These are phyloP conservation scores for Peromyscus aztecus DNA, from an alignment of 2,797 vertebrate species.

Conservation along the genomic window DNA sequence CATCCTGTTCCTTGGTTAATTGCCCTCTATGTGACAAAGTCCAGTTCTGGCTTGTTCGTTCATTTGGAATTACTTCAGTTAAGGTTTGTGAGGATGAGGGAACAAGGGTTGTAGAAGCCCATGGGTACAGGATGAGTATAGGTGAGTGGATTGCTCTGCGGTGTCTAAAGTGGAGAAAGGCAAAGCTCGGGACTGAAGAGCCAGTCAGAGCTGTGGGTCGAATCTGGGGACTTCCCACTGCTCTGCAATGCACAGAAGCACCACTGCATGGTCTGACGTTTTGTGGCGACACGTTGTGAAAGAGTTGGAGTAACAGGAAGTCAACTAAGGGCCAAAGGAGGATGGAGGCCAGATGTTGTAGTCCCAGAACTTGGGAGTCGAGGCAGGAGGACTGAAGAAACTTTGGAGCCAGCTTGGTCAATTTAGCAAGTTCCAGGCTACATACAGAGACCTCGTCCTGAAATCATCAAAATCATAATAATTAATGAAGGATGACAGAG, in stretches of 20 bases:
- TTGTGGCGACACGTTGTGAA: neutral
- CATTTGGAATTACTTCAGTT: conserved; percentile 16
- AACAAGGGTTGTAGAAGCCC: neutral
- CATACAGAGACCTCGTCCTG: neutral
- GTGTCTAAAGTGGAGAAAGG: neutral
- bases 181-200: neutral
- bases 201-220: neutral
- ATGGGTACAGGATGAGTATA: neutral
- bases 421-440: neutral
- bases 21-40: conserved; percentile 34
- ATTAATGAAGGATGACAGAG: neutral
- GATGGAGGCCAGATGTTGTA: neutral
- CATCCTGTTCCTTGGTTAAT: conserved; percentile 36
- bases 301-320: neutral
- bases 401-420: neutral
- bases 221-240: neutral
- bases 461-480: neutral
- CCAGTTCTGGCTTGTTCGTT: conserved; percentile 27
- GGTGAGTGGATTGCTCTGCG: neutral
- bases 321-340: neutral
- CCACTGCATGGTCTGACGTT: neutral
- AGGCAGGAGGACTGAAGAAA: neutral
- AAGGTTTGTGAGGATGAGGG: neutral
- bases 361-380: neutral
- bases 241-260: neutral